Evolutionary conservation across 2,888 invertebrate genomes (phyloP).

Genomic region (Hydriomena furcata): DNA sequence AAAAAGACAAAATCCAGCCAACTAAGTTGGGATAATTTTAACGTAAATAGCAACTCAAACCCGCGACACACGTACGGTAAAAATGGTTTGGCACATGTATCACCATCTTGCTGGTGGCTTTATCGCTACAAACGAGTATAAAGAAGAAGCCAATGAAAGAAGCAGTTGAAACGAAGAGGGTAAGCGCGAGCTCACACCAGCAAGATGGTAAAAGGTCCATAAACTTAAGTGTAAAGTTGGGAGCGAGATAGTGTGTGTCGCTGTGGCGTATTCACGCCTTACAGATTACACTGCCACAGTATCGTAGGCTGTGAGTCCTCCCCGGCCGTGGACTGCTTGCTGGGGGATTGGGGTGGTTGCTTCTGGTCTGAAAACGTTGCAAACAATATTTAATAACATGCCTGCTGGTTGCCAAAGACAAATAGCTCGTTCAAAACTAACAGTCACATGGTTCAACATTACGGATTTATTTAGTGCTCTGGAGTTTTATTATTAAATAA

Average conservation of each 20-base stretch:
- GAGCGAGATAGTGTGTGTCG: constrained; percentile 44
- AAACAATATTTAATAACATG: constrained; percentile 7
- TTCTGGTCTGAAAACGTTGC: constrained; percentile 90
- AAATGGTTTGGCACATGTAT: constrained; percentile 61
- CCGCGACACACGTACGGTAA: constrained; percentile 59
- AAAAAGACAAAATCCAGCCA: constrained; percentile 68
- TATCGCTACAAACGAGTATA: constrained; percentile 38
- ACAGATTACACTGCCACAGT: constrained; percentile 99
- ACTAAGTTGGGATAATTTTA: constrained; percentile 76
- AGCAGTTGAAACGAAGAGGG: constrained; percentile 33
- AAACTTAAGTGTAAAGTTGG: constrained; percentile 41
- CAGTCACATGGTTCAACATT: neutral
- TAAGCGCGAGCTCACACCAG: constrained; percentile 51
- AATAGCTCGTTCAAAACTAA: neutral
- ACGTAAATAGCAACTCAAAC: constrained; percentile 59
- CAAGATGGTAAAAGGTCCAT: constrained; percentile 60
- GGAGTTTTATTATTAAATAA: too few relatives aligned
- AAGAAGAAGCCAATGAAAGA: constrained; percentile 41
- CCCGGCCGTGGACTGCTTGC: constrained; percentile 88
- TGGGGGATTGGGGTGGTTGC: constrained; percentile 89
- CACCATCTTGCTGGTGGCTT: constrained; percentile 61
- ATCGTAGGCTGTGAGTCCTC: constrained; percentile 99
- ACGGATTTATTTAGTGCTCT: constrained; percentile 13
- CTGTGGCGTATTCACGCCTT: constrained; percentile 66
- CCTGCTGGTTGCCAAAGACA: neutral